phyloP scores from a whole-genome alignment of 2,113 vertebrate species.

The Tragelaphus buxtoni region DNA sequence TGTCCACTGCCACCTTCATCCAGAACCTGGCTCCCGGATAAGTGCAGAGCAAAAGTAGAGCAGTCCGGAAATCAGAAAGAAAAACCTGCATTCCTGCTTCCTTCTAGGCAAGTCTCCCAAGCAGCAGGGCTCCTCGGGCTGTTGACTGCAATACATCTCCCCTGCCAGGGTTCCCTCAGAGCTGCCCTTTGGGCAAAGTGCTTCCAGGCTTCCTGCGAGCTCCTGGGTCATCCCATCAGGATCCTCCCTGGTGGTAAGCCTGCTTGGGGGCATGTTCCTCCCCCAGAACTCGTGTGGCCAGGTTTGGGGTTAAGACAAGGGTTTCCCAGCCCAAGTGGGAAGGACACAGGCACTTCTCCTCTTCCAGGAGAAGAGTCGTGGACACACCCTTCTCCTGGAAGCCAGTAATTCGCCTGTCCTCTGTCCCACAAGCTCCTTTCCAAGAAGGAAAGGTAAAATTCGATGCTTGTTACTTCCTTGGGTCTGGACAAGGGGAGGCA shows the following conservation, averaged over 20 bases:
- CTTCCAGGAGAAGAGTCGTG: not conserved
- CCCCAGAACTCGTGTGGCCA: not conserved
- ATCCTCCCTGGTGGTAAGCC: not conserved
- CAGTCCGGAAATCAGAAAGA: not conserved
- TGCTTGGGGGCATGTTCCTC: not conserved
- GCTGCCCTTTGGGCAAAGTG: not conserved
- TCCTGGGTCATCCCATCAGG: not conserved
- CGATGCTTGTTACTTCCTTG: not conserved
- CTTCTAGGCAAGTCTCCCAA: not conserved
- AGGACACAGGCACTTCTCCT: not conserved
- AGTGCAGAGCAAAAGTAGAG: not conserved
- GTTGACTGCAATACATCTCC: not conserved
- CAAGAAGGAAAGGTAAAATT: not conserved
- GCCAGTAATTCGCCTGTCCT: not conserved
- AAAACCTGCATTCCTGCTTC: not conserved
- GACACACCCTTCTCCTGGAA: not conserved
- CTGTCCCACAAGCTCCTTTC: not conserved
- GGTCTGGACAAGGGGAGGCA: not conserved
- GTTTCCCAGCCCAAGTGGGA: not conserved
- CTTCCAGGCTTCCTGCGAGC: not conserved
- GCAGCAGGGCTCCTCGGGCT: fast-evolving
- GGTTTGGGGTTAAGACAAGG: not conserved
- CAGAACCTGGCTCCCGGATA: not conserved
- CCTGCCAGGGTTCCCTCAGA: not conserved
- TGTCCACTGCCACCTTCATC: not conserved